Conservation (phyloP, 2,888 invertebrate genomes). For the Brachyptera risi region DNA sequence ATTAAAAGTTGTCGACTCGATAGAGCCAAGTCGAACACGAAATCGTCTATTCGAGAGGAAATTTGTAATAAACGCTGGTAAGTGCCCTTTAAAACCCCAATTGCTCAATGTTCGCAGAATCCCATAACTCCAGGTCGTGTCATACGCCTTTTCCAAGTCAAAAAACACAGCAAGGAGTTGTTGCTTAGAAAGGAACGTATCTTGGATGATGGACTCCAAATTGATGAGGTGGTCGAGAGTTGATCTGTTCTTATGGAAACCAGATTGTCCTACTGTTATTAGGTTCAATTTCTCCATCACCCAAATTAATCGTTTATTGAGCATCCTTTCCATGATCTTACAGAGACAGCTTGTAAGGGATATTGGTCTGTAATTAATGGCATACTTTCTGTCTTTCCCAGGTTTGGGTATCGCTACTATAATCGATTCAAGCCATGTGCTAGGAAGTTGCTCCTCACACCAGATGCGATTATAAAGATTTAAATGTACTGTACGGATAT, state of each 20-base stretch:
- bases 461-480: constrained; percentile 13
- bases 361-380: constrained; percentile 34
- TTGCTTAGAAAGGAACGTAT: constrained; percentile 31
- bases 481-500: not conserved
- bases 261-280: constrained; percentile 28
- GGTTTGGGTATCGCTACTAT: constrained; percentile 11
- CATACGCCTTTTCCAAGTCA: constrained; percentile 30
- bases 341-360: constrained; percentile 36
- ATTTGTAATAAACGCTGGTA: too few relatives aligned
- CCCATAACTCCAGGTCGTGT: constrained; percentile 31
- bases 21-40: constrained; percentile 1
- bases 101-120: constrained; percentile 24
- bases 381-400: constrained; percentile 5
- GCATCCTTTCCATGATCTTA: constrained; percentile 36
- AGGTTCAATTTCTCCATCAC: constrained; percentile 31
- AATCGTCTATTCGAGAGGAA: constrained; percentile 18
- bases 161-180: constrained; percentile 34
- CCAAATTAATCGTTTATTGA: constrained; percentile 34
- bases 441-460: constrained; percentile 10
- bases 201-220: constrained; percentile 32
- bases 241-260: constrained; percentile 5
- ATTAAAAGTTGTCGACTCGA: not conserved
- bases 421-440: not conserved
- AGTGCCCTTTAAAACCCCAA: constrained; percentile 30
- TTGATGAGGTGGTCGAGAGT: constrained; percentile 17